Base-by-base conservation (phyloP, 2,797 vertebrate genomes). In the Sebastes iracundus region DNA sequence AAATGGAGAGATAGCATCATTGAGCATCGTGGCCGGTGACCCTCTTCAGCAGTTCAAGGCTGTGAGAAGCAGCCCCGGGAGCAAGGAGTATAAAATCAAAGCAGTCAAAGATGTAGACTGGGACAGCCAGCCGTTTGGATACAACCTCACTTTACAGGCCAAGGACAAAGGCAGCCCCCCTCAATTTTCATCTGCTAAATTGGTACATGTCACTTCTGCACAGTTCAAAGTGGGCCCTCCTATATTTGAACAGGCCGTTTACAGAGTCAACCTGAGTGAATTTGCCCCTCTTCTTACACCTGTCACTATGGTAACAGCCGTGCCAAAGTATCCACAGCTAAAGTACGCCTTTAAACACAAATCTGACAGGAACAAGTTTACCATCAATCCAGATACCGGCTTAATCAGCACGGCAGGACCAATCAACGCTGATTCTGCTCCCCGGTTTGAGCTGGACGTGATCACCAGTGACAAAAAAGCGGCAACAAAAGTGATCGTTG, bases 41-140 rank as follows among this genome's bases (percentile, higher is more conserved):
- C 96, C 93, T 0, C 96, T 98, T 63, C 97, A 98, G 8, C 97
- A 98, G 91, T 99, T 99, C 82, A 97, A 95, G 92, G 97, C 97
- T 4, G 94, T 97, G 82, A 96, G 98, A 69, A 96, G 95, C 87
- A 96, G 96, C 75, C 97, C 98, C 0, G 98, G 98, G 20, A 97
- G 98, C 90, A 98, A 97, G 93, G 98, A 99, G 84, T 99, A 98
- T 87, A 98, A 96, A 94, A 96, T 99, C 86, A 99, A 98, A 96
- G 97, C 97, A 0, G 56, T 95, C 2, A 96, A 96, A 84, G 94
- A 90, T 8, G 86, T 99, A 0, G 97, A 99, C 12, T 99, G 99
- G 99, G 97, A 98, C 75, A 97, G 93, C 84, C 97, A 97, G 76
- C 96, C 97, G 18, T 98, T 96, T 80, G 98, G 99, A 87, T 99